Conservation (phyloP, 2,888 invertebrate genomes). For the Pristionchus entomophagus region DNA sequence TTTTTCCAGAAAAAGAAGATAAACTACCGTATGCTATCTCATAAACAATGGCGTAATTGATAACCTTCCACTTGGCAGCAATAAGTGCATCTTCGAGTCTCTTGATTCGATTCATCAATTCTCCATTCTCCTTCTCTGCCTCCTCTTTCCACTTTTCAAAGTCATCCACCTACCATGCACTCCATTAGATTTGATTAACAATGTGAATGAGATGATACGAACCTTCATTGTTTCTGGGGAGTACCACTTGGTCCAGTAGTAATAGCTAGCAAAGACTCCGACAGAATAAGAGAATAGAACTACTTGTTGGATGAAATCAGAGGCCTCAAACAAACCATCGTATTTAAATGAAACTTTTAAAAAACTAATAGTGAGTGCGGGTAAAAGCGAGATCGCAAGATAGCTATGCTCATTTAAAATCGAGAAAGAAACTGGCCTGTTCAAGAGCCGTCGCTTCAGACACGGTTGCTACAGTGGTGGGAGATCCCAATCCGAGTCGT, state of each 20-base stretch:
- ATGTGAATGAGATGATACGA: background rate
- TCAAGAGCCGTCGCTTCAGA: slow-evolving; percentile 72
- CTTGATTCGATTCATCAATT: slow-evolving; percentile 12
- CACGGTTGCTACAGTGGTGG: slow-evolving; percentile 61
- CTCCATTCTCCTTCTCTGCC: slow-evolving; percentile 49
- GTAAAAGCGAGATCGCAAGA: background rate
- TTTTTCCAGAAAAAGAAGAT: too few species aligned
- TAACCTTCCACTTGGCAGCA: slow-evolving; percentile 41
- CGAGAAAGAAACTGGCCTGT: slow-evolving; percentile 56
- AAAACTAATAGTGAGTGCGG: too few species aligned
- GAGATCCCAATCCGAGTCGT: slow-evolving; percentile 68
- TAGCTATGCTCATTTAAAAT: background rate
- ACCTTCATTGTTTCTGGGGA: slow-evolving; percentile 61
- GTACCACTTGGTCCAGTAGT: slow-evolving; percentile 65
- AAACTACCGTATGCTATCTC: background rate
- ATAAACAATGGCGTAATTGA: background rate
- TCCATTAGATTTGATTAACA: background rate
- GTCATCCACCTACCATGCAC: slow-evolving; percentile 50
- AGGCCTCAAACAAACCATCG: slow-evolving; percentile 59
- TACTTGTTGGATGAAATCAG: slow-evolving; percentile 73
- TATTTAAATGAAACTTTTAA: too few species aligned
- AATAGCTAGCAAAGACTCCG: slow-evolving; percentile 70
- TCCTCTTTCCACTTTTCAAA: slow-evolving; percentile 58
- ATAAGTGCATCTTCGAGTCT: slow-evolving; percentile 41
- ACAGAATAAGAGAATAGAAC: slow-evolving; percentile 73